Conservation (phyloP, 2,797 vertebrate species). For the Chrysolophus pictus region DNA sequence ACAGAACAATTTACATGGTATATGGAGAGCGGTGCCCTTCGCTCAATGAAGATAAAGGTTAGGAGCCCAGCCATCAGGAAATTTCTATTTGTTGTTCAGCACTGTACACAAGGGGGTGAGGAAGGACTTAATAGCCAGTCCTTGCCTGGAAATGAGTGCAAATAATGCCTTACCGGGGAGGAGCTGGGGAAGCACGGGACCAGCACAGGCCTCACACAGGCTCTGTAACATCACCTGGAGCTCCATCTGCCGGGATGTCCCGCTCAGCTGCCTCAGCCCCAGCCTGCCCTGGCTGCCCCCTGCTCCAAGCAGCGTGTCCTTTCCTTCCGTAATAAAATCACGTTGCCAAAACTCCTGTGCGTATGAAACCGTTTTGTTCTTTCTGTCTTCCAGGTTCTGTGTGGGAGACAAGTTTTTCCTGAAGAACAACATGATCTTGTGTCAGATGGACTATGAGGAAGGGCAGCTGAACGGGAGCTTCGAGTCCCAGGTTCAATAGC, state of each 20-base stretch:
- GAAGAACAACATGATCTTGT: constrained; percentile 99
- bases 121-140: constrained; percentile 69
- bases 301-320: not conserved
- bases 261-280: not conserved
- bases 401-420: constrained; percentile 99
- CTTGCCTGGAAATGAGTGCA: constrained; percentile 72
- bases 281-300: not conserved
- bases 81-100: constrained; percentile 70
- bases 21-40: constrained; percentile 60
- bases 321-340: not conserved
- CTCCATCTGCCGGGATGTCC: not conserved
- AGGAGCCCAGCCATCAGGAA: constrained; percentile 66
- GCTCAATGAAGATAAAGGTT: constrained; percentile 75
- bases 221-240: not conserved
- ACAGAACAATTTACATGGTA: constrained; percentile 74
- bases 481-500: constrained; percentile 98
- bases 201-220: constrained; percentile 20
- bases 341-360: not conserved
- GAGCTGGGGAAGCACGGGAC: constrained; percentile 38
- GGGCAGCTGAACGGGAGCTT: constrained; percentile 99
- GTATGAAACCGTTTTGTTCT: fast-evolving
- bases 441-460: constrained; percentile 99
- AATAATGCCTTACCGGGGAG: constrained; percentile 50
- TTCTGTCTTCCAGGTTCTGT: constrained; percentile 88
- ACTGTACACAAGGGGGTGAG: constrained; percentile 67